Evolutionary conservation across 2,888 invertebrate species (phyloP), one percentile per base, ranked within the genome.

Genomic region (Adineta ricciae): DNA sequence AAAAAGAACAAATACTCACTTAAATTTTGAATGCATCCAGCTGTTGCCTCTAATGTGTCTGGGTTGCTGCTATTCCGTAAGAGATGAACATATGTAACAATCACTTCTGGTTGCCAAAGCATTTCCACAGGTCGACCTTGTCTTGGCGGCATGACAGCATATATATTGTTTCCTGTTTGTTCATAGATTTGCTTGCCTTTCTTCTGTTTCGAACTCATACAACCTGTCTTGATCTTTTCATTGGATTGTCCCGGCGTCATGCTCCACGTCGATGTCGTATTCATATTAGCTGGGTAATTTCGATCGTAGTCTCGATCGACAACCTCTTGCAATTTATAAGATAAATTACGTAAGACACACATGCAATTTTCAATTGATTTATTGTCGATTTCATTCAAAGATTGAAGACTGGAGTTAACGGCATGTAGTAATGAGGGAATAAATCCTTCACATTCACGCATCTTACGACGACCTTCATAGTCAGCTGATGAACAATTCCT

Each of bases 331-430:
- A 97, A 97, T 46, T 88, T 93, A 91, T 97, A 99, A 86, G 96
- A 96, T 85, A 99, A 92, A 91, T 99, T 99, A 87, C 99, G 92
- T 84, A 99, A 93, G 88, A 98, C 94, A 90, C 99, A 99, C 85
- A 99, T 97, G 91, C 96, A 96, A 92, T 99, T 99, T 92, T 99
- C 98, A 2, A 99, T 96, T 87, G 96, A 95, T 92, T 98, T 98
- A 92, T 96, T 97, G 91, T 99, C 97, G 46, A 86, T 86, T 83
- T 86, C 83, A 72, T 83, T 82, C n/a, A 85, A 46, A 11, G 73
- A 83, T 49, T 86, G 84, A 38, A 86, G 56, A 87, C 97, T 96
- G 87, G 94, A 94, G 87, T 95, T 93, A 84, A 99, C 94, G 21
- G 96, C 95, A 91, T 95, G 95, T 86, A 99, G 92, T 87, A 99